Evolutionary conservation across 1,140 invertebrate genomes (phyloP), one percentile per base, ranked within the genome.

Genomic region (Caenorhabditis inopinata): DNA sequence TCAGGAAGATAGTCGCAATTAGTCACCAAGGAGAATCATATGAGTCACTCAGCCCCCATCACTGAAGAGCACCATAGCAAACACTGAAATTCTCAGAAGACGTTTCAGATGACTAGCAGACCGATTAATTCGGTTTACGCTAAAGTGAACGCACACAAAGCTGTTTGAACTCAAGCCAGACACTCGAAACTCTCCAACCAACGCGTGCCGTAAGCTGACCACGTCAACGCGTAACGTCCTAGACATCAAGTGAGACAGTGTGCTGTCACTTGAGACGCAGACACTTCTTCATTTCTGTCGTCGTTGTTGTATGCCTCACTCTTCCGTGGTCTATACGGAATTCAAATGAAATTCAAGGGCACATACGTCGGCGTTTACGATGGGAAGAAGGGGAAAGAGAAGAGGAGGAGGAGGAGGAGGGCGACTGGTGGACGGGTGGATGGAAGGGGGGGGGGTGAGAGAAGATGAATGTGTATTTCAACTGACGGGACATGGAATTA

Each of bases 291-390:
- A 18, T 42, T 18, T 38, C 29, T 38, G 11, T 38, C n/a, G 12
- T 9, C 27, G 25, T 16, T 16, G 46, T 18, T 29, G 18, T 29
- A 25, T 32, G 11, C 27, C 32, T 21, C 58, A 2, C 58, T 68
- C 58, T 68, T 68, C 58, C 58, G 58, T 38, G 6, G 58, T 68
- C 58, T 68, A 38, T 42, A 68, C 58, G 58, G 58, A 68, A 68
- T 68, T 68, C 32, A 68, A 68, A 68, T 68, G 58, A 68, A 68
- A 38, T 68, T 68, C 58, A 68, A 68, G 58, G 58, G 58, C 58
- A 68, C 32, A 68, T 42, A 38, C 58, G 58, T 18, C 58, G 58
- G 38, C 58, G 58, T 68, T 68, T 68, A 68, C 58, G 58, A 68
- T 68, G 58, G 32, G 58, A 68, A 68, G 16, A 14, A 32, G 27